Percentiles rank a stretch among this genome's conserved stretches.
Conservation (phyloP, 2,797 vertebrate genomes). For the Pelochelys cantorii region DNA sequence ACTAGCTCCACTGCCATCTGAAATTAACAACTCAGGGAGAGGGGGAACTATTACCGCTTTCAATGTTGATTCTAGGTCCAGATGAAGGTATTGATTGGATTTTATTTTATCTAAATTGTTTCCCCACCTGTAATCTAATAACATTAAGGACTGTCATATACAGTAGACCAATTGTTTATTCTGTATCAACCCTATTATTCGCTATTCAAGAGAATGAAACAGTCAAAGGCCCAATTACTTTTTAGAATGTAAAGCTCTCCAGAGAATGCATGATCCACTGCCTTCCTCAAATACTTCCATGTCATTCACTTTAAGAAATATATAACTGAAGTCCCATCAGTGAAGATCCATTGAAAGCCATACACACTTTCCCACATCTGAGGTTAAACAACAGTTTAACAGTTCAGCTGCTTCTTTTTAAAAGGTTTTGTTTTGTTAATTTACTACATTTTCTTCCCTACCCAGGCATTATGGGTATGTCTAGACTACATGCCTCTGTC, state of each 20-base stretch:
- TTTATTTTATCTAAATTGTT: neutral
- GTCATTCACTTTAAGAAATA: slow-evolving; percentile 37
- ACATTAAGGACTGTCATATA: neutral
- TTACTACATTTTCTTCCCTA: neutral
- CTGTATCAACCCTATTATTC: neutral
- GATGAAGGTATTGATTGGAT: neutral
- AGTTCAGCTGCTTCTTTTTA: neutral
- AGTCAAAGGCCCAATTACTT: neutral
- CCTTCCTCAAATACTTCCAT: neutral
- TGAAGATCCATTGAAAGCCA: neutral
- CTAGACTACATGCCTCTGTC: too few species aligned
- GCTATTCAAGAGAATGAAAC: neutral
- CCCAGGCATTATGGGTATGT: neutral
- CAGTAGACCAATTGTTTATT: neutral
- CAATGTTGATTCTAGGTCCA: neutral
- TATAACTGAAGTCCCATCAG: neutral
- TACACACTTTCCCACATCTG: neutral
- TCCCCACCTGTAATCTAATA: neutral
- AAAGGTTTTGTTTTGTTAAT: neutral
- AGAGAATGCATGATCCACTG: neutral
- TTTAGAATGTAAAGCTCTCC: slow-evolving; percentile 18
- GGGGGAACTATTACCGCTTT: neutral
- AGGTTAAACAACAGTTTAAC: neutral
- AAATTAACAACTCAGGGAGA: slow-evolving; percentile 1
- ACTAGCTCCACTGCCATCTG: slow-evolving; percentile 27